A percentile compares a stretch with the other conserved stretches of the same genome.
Evolutionary conservation across 1,140 invertebrate species (phyloP).

Genomic region (Drosophila jambulina): DNA sequence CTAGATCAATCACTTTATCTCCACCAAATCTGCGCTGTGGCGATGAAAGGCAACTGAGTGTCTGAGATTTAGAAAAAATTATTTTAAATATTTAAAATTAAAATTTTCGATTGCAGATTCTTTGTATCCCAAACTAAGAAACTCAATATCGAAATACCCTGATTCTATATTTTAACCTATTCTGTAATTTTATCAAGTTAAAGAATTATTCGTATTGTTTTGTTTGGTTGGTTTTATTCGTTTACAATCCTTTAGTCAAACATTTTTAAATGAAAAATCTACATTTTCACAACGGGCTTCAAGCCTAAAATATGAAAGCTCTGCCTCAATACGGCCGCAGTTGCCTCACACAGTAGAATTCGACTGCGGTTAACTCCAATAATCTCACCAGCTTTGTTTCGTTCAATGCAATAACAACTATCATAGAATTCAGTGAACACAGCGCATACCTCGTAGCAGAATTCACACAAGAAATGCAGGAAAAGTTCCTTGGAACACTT

Average conservation of each 20-base stretch:
- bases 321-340: slow-evolving; percentile 93
- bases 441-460: slow-evolving; percentile 96
- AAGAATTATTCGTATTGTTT: not conserved
- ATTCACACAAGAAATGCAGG: slow-evolving; percentile 97
- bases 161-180: no score
- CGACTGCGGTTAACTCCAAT: slow-evolving; percentile 94
- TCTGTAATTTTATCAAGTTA: not conserved
- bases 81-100: no score
- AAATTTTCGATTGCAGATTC: no score
- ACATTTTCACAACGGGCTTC: slow-evolving; percentile 97
- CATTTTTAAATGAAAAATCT: slow-evolving; percentile 1
- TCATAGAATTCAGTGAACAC: slow-evolving; percentile 99
- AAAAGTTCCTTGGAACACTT: slow-evolving; percentile 94
- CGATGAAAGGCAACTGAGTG: no score
- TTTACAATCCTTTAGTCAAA: slow-evolving; percentile 7
- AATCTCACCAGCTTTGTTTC: slow-evolving; percentile 91
- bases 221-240: slow-evolving; percentile 9
- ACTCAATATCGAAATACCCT: no score
- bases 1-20: no score
- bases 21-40: no score
- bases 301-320: slow-evolving; percentile 97
- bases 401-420: slow-evolving; percentile 98
- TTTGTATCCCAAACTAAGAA: no score
- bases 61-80: no score
- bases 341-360: slow-evolving; percentile 96